Conservation (phyloP, 2,797 vertebrate genomes). For the Scarus forsteni region DNA sequence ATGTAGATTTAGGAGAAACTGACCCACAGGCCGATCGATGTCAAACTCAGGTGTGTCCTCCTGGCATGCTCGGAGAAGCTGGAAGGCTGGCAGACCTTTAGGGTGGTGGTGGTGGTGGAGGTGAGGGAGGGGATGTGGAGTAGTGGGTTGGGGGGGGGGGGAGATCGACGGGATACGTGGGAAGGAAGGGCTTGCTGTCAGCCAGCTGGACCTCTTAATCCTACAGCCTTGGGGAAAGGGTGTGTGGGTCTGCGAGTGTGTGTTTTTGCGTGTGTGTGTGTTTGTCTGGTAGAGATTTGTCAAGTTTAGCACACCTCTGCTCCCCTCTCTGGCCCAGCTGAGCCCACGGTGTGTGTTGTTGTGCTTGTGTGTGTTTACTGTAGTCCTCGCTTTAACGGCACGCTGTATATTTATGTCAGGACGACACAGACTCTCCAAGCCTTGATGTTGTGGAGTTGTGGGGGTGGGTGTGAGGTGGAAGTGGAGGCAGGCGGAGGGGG, state of each 20-base stretch:
- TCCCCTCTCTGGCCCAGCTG: conserved; percentile 78
- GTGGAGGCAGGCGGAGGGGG: background rate
- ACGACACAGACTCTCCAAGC: conserved; percentile 68
- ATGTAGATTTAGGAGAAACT: conserved; percentile 22
- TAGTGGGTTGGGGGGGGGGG: conserved; percentile 17
- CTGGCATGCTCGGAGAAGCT: conserved; percentile 53
- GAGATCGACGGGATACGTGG: conserved; percentile 83
- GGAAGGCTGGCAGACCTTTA: conserved; percentile 69
- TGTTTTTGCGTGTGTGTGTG: conserved; percentile 55
- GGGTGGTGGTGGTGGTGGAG: conserved; percentile 45
- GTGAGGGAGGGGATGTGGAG: conserved; percentile 37
- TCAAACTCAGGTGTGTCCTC: conserved; percentile 80
- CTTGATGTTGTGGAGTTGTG: conserved; percentile 72
- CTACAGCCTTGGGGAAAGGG: conserved; percentile 86
- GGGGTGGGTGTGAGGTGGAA: conserved; percentile 60
- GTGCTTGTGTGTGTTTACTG: conserved; percentile 65
- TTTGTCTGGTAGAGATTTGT: conserved; percentile 81
- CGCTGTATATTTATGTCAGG: conserved; percentile 78
- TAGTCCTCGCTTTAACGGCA: conserved; percentile 71
- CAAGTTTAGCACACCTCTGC: conserved; percentile 83
- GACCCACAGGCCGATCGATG: conserved; percentile 60
- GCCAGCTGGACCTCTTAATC: conserved; percentile 90
- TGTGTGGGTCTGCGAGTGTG: conserved; percentile 63
- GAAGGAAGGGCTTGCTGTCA: conserved; percentile 88
- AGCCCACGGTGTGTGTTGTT: conserved; percentile 65